Evolutionary conservation across 2,888 invertebrate species (phyloP).

Genomic region (Cacoxenus indagator): DNA sequence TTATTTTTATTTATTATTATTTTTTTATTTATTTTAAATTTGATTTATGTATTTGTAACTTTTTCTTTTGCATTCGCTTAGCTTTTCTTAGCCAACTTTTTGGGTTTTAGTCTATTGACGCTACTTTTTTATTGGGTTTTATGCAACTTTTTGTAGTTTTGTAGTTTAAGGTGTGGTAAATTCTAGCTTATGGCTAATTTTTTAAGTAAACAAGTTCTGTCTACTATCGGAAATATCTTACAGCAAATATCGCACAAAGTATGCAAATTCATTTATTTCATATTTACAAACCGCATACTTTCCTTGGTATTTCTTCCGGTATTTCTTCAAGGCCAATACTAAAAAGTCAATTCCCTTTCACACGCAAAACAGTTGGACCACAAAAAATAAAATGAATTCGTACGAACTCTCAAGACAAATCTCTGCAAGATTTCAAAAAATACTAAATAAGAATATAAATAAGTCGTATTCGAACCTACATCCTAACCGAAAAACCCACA

Average conservation of each 20-base stretch:
- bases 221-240: no score
- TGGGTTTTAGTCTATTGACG: no score
- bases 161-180: no score
- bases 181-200: no score
- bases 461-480: not conserved
- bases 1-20: slow-evolving; percentile 30
- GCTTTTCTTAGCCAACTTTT: no score
- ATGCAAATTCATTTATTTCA: not conserved
- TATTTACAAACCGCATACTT: not conserved
- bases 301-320: not conserved
- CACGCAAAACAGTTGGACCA: not conserved
- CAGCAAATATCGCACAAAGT: no score
- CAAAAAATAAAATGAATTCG: slow-evolving; percentile 1
- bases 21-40: slow-evolving; percentile 17
- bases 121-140: not conserved
- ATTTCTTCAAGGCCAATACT: not conserved
- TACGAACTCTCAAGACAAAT: not conserved
- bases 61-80: not conserved
- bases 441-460: not conserved
- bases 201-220: no score
- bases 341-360: not conserved
- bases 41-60: slow-evolving; percentile 22
- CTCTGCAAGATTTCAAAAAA: not conserved
- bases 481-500: slow-evolving; percentile 27
- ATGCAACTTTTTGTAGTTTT: not conserved